These are phyloP conservation scores for Sebastes schlegelii DNA, from an alignment of 2,113 vertebrate genomes.

Conservation along the genomic window DNA sequence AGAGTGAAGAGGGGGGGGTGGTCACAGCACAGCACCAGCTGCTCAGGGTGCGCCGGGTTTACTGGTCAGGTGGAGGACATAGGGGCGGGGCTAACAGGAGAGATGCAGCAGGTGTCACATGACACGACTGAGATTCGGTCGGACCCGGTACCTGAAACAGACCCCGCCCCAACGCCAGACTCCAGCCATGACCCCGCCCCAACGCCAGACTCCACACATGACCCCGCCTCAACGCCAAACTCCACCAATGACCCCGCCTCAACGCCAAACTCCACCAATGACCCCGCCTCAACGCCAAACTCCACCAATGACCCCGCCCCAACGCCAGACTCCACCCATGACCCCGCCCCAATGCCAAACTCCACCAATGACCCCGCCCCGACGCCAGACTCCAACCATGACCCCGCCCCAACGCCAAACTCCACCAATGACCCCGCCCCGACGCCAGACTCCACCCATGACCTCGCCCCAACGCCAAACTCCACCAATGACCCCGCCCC, in stretches of 20 bases:
- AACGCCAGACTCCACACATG: background rate
- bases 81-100: conserved; percentile 35
- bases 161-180: background rate
- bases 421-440: background rate
- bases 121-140: conserved; percentile 10
- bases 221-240: background rate
- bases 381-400: too few relatives aligned
- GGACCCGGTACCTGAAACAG: conserved; percentile 5
- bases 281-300: background rate
- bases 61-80: background rate
- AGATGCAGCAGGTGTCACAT: conserved; percentile 5
- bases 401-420: background rate
- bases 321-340: too few relatives aligned
- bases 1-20: conserved; percentile 6
- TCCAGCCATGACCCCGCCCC: background rate
- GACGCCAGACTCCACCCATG: background rate
- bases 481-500: background rate
- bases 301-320: too few relatives aligned
- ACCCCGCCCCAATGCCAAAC: too few relatives aligned
- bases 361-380: too few relatives aligned
- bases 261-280: background rate
- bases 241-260: background rate
- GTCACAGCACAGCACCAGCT: conserved; percentile 23
- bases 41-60: conserved; percentile 18
- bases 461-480: background rate